These are phyloP conservation scores for Arion vulgaris DNA, from an alignment of 1,140 invertebrate species.

Conservation along the genomic window DNA sequence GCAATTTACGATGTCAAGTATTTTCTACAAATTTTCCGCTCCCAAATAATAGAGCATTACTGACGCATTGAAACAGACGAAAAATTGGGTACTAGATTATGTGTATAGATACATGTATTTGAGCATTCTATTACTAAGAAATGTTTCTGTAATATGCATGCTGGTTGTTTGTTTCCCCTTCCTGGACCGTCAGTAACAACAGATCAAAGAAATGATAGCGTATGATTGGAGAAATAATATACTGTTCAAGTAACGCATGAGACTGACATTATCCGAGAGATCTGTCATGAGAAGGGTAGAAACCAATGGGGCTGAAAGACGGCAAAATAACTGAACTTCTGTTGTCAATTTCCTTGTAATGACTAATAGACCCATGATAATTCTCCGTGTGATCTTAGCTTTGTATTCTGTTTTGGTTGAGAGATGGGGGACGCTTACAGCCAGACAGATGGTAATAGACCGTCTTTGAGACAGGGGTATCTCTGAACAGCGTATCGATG, in stretches of 20 bases:
- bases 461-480: conserved; percentile 1
- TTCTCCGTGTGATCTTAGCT: not conserved
- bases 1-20: not conserved
- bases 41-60: too few species aligned
- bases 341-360: not conserved
- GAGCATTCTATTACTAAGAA: not conserved
- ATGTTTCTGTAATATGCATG: not conserved
- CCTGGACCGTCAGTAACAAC: not conserved
- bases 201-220: not conserved
- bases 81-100: too few species aligned
- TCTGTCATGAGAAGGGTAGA: not conserved
- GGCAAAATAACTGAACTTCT: not conserved
- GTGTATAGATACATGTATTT: too few species aligned
- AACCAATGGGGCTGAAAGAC: not conserved
- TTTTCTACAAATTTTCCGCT: not conserved
- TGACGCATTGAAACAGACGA: too few species aligned
- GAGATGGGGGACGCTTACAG: not conserved
- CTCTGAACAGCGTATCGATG: not conserved
- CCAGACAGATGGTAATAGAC: conserved; percentile 12
- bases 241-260: not conserved
- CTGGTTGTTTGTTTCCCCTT: not conserved
- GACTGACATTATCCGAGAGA: not conserved
- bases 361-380: not conserved
- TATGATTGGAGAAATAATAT: not conserved
- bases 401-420: not conserved